These are phyloP conservation scores for Sinocyclocheilus anophthalmus DNA, from an alignment of 2,113 vertebrate species.

Conservation along the genomic window DNA sequence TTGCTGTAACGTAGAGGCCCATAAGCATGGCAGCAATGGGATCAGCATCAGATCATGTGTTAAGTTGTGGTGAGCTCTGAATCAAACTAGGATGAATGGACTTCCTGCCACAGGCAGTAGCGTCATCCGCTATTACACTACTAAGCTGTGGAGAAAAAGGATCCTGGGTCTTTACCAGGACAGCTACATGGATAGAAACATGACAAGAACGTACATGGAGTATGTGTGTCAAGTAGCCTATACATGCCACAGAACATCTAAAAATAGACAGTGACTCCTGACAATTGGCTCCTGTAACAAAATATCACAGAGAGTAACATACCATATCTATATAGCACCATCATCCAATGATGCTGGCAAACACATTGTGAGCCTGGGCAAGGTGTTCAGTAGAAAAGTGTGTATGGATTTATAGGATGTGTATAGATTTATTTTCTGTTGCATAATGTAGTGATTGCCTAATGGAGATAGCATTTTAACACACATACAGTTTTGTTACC, in stretches of 20 bases:
- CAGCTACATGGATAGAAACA: conserved; percentile 9
- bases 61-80: neutral
- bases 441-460: neutral
- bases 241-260: neutral
- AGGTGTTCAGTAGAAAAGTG: neutral
- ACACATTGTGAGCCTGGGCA: neutral
- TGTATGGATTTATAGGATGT: neutral
- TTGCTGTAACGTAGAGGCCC: neutral
- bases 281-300: neutral
- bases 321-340: neutral
- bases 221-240: neutral
- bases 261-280: neutral
- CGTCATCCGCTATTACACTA: neutral
- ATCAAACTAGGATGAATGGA: conserved; percentile 14
- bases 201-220: neutral
- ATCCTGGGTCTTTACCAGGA: neutral
- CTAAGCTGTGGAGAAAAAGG: neutral
- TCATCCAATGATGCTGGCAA: neutral
- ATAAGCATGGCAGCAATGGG: neutral
- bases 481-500: too few relatives aligned
- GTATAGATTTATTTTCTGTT: neutral
- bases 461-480: neutral
- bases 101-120: neutral
- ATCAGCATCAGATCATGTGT: conserved; percentile 2
- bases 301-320: neutral